Evolutionary conservation across 2,113 vertebrate genomes (phyloP).

Genomic region (Pseudorasbora parva): DNA sequence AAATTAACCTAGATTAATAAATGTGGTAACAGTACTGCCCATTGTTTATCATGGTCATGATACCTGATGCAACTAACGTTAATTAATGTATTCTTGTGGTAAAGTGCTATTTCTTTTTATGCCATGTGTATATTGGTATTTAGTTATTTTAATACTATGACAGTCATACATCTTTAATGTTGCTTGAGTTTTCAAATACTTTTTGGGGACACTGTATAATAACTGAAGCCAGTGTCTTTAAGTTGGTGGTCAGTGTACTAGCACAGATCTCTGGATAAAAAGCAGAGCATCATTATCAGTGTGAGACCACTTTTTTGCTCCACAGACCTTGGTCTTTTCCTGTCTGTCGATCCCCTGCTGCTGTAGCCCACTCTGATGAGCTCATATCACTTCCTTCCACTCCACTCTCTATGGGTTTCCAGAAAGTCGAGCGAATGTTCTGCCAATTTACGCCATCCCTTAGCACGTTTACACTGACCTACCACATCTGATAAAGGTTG

Average conservation of each 20-base stretch:
- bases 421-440: background rate
- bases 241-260: background rate
- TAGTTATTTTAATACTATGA: background rate
- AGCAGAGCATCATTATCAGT: background rate
- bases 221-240: background rate
- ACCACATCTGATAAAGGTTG: constrained; percentile 41
- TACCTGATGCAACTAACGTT: background rate
- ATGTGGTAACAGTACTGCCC: background rate
- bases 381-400: constrained; percentile 10
- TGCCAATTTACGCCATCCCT: constrained; percentile 38
- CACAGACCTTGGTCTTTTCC: background rate
- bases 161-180: background rate
- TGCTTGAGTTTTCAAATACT: background rate
- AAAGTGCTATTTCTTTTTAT: background rate
- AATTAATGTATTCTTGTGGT: background rate
- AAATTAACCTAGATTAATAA: background rate
- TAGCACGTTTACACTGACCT: background rate
- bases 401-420: background rate
- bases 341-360: constrained; percentile 2
- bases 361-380: constrained; percentile 3
- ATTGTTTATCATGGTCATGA: background rate
- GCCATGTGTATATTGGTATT: background rate
- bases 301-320: background rate
- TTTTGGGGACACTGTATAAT: background rate
- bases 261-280: constrained; percentile 1